phyloP scores from a whole-genome alignment of 2,113 vertebrate species.

The Passer domesticus region DNA sequence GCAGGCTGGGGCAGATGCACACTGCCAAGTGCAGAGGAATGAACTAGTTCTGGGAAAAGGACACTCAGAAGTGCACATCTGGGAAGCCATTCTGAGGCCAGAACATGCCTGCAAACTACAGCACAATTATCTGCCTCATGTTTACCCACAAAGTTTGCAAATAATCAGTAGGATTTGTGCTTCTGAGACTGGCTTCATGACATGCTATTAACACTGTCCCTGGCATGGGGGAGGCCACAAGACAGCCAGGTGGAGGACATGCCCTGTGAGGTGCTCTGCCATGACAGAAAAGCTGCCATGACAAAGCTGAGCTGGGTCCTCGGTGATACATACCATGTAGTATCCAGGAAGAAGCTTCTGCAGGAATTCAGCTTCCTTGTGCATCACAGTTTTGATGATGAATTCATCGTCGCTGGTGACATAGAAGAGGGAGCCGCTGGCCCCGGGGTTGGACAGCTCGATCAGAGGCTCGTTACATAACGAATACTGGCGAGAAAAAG shows the following conservation, averaged over 20 bases:
- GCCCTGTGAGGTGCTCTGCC: not conserved
- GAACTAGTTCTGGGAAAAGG: not conserved
- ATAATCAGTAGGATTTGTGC: not conserved
- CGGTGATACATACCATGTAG: conserved; percentile 87
- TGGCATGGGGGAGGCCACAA: not conserved
- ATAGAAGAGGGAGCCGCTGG: conserved; percentile 97
- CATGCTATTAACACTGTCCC: not conserved
- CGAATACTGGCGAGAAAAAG: conserved; percentile 83
- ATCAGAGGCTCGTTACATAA: conserved; percentile 96
- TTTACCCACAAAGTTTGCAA: not conserved
- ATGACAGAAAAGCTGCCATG: not conserved
- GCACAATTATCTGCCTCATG: not conserved
- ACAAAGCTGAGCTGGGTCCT: not conserved
- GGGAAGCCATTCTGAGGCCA: not conserved
- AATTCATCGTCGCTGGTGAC: conserved; percentile 97
- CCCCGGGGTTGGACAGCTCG: conserved; percentile 95
- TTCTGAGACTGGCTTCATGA: not conserved
- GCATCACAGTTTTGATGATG: conserved; percentile 99
- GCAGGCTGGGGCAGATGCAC: not conserved
- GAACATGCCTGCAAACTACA: not conserved
- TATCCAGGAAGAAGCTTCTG: conserved; percentile 98
- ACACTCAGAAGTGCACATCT: not conserved
- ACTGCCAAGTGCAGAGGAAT: not conserved
- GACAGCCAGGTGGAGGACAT: not conserved
- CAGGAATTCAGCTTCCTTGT: conserved; percentile 97